Percentiles rank a stretch among this genome's conserved stretches.
These are phyloP conservation scores for Cheilinus undulatus DNA, from an alignment of 2,113 vertebrate species.

Conservation along the genomic window DNA sequence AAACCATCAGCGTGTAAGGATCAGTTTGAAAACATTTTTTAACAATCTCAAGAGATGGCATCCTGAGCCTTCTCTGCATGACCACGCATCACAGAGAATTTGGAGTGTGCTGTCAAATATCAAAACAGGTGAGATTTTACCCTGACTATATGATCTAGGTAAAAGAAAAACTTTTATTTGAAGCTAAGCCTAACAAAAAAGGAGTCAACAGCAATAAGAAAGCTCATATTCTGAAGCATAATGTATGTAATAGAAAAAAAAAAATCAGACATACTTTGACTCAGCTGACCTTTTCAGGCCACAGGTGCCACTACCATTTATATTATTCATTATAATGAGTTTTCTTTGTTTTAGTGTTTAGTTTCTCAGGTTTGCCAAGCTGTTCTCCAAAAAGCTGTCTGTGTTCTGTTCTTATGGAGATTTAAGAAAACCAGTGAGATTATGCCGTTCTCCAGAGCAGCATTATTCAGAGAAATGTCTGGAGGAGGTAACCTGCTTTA, in stretches of 20 bases:
- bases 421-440: slow-evolving; percentile 34
- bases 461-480: slow-evolving; percentile 1
- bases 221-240: slow-evolving; percentile 2
- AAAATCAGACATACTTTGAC: slow-evolving; percentile 36
- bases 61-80: no score
- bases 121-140: no score
- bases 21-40: no score
- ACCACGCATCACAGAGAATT: no score
- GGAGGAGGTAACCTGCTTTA: slow-evolving; percentile 39
- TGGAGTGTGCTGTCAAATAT: no score
- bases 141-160: no score
- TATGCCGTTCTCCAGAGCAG: slow-evolving; percentile 20
- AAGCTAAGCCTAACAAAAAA: neutral
- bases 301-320: slow-evolving; percentile 30
- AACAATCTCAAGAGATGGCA: no score
- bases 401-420: slow-evolving; percentile 9
- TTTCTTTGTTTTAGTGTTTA: no score
- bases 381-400: slow-evolving; percentile 31
- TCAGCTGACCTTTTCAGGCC: slow-evolving; percentile 35
- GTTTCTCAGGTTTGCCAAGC: slow-evolving; percentile 14
- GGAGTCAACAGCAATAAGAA: neutral
- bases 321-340: slow-evolving; percentile 32
- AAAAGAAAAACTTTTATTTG: no score
- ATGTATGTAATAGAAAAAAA: slow-evolving; percentile 30
- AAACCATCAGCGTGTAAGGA: no score